Base-by-base conservation (phyloP, 2,888 invertebrate genomes). In the Epirrhoe tristata region DNA sequence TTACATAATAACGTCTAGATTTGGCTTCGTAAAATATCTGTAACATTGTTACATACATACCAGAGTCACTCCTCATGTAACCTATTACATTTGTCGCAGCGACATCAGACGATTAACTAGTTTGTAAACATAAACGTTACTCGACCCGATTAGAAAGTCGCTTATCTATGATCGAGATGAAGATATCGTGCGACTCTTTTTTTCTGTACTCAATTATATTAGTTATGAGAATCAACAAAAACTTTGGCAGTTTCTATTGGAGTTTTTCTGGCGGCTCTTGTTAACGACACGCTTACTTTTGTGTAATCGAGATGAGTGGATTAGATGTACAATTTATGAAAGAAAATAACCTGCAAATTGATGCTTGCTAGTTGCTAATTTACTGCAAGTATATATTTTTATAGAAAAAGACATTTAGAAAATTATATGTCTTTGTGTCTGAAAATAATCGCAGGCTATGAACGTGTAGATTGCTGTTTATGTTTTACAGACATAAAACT, bases 61-160 rank as follows among this genome's bases (percentile, higher is more conserved):
- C 14, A 57, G 14, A 16, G 24, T 53, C 4, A 59, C 59, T 59
- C 46, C 43, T 55, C 65, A 61, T 14, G 46, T 36, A 61, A 59
- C 51, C 55, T 53, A 58, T 58, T 36, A 81, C 79, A 82, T 85
- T 84, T 87, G 81, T 85, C 81, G 79, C 85, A 81, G 76, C 81
- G 82, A 82, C 32, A 84, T 87, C 86, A 85, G 86, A 82, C 82
- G 81, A 79, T 80, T 81, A 85, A 88, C 88, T 83, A 85, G 88
- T 85, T 88, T 85, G 85, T 86, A 84, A 84, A 84, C 83, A 80
- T 81, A 80, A 88, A 90, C 87, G 89, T 87, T 89, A 88, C 80
- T 84, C 84, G 90, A 82, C 88, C 88, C 84, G 87, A 90, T 90
- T 90, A 86, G 87, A 88, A 87, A 87, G 87, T 85, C 71, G 79